Base-by-base conservation (phyloP, 2,113 vertebrate species). In the Bos javanicus region DNA sequence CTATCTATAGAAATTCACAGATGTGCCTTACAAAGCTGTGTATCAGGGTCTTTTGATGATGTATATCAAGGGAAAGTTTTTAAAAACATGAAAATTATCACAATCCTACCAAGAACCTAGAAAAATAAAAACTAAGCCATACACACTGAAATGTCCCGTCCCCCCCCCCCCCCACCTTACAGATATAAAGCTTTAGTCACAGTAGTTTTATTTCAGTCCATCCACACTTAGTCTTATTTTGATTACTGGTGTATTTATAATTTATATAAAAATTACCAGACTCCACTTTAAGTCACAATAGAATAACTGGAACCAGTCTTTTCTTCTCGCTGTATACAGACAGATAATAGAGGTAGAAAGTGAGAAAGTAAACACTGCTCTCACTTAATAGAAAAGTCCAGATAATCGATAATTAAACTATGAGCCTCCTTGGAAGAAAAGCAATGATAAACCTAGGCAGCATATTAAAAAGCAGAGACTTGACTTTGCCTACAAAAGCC, bases 11-110 rank as follows among this genome's bases (percentile, higher is more conserved):
- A 86, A 94, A 26, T 67, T 23, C 57, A 60, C 39, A 88, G 48
- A 28, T 90, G 46, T 96, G 30, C 28, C 88, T 80, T 98, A 30
- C 28, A 93, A 87, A 95, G 21, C 28, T 46, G 88, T 7, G 2
- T 11, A 46, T 94, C 25, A 84, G 46, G n/a, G 15, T 1, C 48
- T 19, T 94, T 95, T 89, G 50, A 67, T 86, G 57, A 56, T 74
- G 7, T 46, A 43, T 28, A 87, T 87, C 8, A 30, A 95, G 36
- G 74, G 91, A 71, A 95, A 80, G 21, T 43, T 36, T 54, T 15
- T n/a, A 57, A 93, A 96, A 89, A 43, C 7, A 50, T 56, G 30
- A 81, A 90, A 78, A 48, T 82, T 43, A 76, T 90, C 30, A 76
- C 7, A 86, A 94, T 59, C 30, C 4, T 88, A 78, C 30, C 50